phyloP scores from a whole-genome alignment of 2,113 vertebrate genomes.

The Rhipidura dahli region DNA sequence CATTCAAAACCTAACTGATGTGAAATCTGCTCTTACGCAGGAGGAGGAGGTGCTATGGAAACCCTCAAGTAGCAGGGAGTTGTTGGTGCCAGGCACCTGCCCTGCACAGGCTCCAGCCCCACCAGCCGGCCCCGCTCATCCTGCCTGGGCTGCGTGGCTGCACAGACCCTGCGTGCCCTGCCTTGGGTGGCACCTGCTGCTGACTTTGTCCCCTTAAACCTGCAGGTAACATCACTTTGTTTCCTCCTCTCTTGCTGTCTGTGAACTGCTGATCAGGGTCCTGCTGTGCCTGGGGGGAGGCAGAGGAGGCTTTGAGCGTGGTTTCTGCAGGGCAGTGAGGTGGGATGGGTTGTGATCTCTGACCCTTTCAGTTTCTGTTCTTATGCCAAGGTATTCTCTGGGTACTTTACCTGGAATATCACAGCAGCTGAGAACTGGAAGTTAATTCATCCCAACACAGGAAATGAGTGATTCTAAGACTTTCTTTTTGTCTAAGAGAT shows the following conservation, averaged over 20 bases:
- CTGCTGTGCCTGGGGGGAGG: not conserved
- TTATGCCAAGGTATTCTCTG: not conserved
- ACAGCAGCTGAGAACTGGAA: not conserved
- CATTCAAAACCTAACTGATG: not conserved
- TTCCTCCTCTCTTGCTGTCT: not conserved
- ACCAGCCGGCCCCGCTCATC: rapidly evolving
- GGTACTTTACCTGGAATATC: not conserved
- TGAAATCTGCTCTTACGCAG: not conserved
- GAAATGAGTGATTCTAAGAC: not conserved
- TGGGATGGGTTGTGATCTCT: not conserved
- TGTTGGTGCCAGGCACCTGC: not conserved
- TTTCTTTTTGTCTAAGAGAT: not conserved
- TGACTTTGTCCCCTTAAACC: not conserved
- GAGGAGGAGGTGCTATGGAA: slow-evolving; percentile 15
- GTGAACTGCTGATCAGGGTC: not conserved
- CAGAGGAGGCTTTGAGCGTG: not conserved
- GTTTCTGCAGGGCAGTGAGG: not conserved
- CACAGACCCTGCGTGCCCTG: not conserved
- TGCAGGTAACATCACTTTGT: not conserved
- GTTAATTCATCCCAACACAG: not conserved
- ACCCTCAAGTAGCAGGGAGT: not conserved
- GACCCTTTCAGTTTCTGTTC: not conserved
- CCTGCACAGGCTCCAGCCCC: not conserved
- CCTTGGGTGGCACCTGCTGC: rapidly evolving
- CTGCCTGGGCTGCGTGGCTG: rapidly evolving